phyloP scores from a whole-genome alignment of 2,113 vertebrate species.

The Aptenodytes patagonicus region DNA sequence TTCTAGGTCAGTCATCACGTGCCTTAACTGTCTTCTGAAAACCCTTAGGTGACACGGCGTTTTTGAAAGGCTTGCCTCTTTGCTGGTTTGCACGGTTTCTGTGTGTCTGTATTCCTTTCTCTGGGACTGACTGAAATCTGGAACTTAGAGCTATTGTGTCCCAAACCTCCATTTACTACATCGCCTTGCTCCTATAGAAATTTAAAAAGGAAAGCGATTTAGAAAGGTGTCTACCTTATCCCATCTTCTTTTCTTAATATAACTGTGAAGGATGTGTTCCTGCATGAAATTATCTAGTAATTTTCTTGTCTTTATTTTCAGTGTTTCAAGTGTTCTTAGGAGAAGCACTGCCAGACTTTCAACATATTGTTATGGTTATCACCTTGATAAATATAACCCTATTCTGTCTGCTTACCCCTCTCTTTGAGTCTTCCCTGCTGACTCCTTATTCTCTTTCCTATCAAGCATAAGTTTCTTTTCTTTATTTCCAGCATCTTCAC shows the following conservation, averaged over 20 bases:
- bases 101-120: neutral
- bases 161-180: neutral
- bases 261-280: neutral
- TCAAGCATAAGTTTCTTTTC: neutral
- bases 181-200: neutral
- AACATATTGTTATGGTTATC: conserved; percentile 44
- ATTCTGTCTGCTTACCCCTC: neutral
- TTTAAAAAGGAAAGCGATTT: neutral
- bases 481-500: neutral
- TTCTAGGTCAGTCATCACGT: neutral
- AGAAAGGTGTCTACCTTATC: neutral
- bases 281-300: neutral
- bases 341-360: neutral
- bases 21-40: neutral
- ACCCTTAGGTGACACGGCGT: neutral
- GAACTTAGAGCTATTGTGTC: neutral
- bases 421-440: neutral
- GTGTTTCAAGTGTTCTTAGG: neutral
- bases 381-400: conserved; percentile 36
- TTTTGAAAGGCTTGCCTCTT: neutral
- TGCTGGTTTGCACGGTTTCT: neutral
- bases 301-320: conserved; percentile 27
- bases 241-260: neutral
- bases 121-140: neutral
- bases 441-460: neutral